phyloP scores from a whole-genome alignment of 2,888 invertebrate genomes.

The Trypoxylon attenuatum region DNA sequence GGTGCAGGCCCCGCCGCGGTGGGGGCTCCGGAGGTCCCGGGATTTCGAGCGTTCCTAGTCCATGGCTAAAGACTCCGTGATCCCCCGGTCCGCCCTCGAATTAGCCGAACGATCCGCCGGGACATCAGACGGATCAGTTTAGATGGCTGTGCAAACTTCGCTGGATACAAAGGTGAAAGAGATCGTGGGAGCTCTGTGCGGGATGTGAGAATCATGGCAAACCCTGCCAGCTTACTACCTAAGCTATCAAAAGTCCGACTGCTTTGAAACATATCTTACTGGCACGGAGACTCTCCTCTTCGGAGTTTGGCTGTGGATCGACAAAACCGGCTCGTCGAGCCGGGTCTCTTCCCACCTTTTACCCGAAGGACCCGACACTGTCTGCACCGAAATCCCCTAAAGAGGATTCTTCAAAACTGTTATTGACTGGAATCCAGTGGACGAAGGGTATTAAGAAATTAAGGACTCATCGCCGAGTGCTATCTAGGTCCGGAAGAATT shows the following conservation, averaged over 20 bases:
- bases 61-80: conserved; percentile 44
- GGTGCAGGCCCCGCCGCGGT: conserved; percentile 33
- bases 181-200: conserved; percentile 12
- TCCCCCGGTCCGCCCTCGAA: conserved; percentile 49
- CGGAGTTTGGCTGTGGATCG: neutral
- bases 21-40: no score
- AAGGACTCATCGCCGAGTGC: neutral
- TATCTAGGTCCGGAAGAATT: neutral
- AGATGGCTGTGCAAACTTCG: conserved; percentile 44
- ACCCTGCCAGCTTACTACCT: conserved; percentile 8
- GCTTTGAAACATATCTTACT: neutral
- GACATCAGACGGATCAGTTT: conserved; percentile 48
- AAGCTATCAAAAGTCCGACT: conserved; percentile 1
- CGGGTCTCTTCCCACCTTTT: neutral
- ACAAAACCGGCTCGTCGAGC: neutral
- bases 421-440: no score
- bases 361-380: neutral
- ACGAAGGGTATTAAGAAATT: neutral
- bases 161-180: conserved; percentile 37
- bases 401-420: no score
- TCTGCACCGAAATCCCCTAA: neutral
- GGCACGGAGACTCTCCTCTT: neutral
- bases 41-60: conserved; percentile 42
- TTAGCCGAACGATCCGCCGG: conserved; percentile 43
- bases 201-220: neutral